Evolutionary conservation across 2,113 vertebrate genomes (phyloP).

Genomic region (Spheniscus mendiculus): DNA sequence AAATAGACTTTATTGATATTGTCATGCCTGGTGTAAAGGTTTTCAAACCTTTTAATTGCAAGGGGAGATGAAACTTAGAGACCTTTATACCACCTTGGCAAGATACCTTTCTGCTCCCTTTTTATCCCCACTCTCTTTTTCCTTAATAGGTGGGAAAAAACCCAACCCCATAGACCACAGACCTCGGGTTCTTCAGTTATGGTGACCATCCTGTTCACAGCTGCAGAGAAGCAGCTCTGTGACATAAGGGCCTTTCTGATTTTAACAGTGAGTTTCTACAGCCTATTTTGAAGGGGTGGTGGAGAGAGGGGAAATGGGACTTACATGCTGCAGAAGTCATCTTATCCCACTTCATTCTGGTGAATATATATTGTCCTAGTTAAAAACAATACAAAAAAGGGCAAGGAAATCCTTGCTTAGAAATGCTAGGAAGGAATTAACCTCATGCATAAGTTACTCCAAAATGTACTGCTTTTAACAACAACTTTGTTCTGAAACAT

Average conservation of each 20-base stretch:
- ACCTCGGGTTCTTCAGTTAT: fast-evolving
- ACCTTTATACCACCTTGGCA: background rate
- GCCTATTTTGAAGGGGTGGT: background rate
- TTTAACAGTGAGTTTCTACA: background rate
- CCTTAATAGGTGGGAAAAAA: background rate
- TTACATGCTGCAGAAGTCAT: background rate
- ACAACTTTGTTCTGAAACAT: background rate
- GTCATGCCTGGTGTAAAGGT: background rate
- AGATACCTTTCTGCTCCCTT: background rate
- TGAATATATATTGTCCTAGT: background rate
- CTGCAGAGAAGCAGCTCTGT: background rate
- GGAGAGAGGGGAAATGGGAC: background rate
- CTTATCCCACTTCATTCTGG: background rate
- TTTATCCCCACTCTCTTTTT: background rate
- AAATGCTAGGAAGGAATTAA: background rate
- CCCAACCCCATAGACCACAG: background rate
- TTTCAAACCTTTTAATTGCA: background rate
- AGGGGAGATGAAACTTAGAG: background rate
- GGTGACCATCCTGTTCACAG: background rate
- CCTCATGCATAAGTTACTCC: background rate
- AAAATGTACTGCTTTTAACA: fast-evolving
- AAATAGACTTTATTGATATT: background rate
- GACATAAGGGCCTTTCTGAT: background rate
- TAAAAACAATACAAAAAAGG: background rate
- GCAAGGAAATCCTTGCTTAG: background rate